phyloP scores from a whole-genome alignment of 1,140 invertebrate genomes.

The Drosophila arizonae region DNA sequence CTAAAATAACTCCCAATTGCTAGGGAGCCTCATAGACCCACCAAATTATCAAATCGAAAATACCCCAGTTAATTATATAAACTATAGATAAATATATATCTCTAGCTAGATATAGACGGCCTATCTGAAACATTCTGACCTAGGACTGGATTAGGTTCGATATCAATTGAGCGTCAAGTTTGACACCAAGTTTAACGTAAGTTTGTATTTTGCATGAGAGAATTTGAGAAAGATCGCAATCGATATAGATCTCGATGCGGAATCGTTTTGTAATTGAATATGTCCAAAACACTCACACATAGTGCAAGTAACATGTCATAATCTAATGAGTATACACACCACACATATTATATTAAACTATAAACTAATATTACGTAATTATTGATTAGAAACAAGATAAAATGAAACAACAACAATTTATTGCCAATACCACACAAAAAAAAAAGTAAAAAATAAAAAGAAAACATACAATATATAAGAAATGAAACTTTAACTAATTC shows the following conservation, averaged over 20 bases:
- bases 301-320: conserved; percentile 60
- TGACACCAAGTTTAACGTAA: conserved; percentile 17
- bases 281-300: conserved; percentile 23
- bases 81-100: not conserved
- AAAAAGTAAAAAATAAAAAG: conserved; percentile 20
- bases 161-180: conserved; percentile 4
- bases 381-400: conserved; percentile 49
- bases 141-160: conserved; percentile 3
- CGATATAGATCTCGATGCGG: not conserved
- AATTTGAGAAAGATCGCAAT: conserved; percentile 4
- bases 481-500: conserved; percentile 54
- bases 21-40: conserved; percentile 26
- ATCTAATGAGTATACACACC: conserved; percentile 58
- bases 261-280: conserved; percentile 3
- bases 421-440: conserved; percentile 71
- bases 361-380: conserved; percentile 43
- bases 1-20: not conserved
- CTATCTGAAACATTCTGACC: conserved; percentile 34
- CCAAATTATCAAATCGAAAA: conserved; percentile 31
- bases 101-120: conserved; percentile 3
- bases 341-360: conserved; percentile 50
- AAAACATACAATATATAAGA: conserved; percentile 56
- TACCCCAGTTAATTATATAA: conserved; percentile 14
- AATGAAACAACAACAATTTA: conserved; percentile 48
- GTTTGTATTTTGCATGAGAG: conserved; percentile 40